Evolutionary conservation across 2,888 invertebrate species (phyloP).

Genomic region (Trachelus troglodyta): DNA sequence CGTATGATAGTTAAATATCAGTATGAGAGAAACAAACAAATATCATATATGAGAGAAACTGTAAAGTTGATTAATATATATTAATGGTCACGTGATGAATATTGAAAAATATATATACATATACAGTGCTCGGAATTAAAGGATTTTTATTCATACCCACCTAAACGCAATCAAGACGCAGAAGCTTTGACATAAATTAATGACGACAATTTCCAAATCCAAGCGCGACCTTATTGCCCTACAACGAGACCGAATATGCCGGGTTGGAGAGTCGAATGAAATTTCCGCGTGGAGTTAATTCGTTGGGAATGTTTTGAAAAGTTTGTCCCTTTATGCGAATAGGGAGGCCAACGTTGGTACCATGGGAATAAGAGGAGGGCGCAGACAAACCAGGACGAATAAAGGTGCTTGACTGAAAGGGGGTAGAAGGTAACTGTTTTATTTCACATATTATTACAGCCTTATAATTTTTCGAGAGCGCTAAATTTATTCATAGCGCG

Average conservation of each 20-base stretch:
- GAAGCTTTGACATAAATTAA: neutral
- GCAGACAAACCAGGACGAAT: neutral
- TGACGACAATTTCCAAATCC: neutral
- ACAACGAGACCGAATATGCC: neutral
- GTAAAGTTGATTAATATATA: no score
- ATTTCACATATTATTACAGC: slow-evolving; percentile 43
- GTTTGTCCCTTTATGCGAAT: neutral
- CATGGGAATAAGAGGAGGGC: neutral
- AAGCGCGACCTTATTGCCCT: neutral
- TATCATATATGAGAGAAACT: no score
- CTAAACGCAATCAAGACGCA: neutral
- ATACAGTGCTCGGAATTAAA: neutral
- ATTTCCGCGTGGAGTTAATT: slow-evolving; percentile 47
- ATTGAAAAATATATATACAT: neutral
- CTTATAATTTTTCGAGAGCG: slow-evolving; percentile 55
- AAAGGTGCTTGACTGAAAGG: neutral
- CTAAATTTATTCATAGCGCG: slow-evolving; percentile 63
- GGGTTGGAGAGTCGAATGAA: slow-evolving; percentile 31
- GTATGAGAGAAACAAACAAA: no score
- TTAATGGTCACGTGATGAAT: no score
- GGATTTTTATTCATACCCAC: neutral
- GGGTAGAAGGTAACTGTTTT: slow-evolving; percentile 27
- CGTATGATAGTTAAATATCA: no score
- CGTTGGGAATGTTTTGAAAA: slow-evolving; percentile 42
- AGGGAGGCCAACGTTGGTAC: neutral